These are phyloP conservation scores for Panagrolaimus sp. DNA, from an alignment of 1,140 invertebrate species.

Conservation along the genomic window DNA sequence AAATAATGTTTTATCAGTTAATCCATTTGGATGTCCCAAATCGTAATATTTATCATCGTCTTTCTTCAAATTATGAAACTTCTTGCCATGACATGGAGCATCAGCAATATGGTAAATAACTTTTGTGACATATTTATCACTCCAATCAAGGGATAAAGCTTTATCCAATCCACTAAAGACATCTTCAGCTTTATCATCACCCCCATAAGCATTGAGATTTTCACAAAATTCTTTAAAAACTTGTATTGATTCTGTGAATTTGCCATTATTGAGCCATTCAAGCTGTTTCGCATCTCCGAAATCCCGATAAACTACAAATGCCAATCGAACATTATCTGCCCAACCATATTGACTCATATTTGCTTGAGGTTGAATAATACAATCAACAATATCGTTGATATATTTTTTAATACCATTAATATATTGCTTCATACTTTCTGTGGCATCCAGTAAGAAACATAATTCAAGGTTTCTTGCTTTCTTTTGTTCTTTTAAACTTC, in stretches of 20 bases:
- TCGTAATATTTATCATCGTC: slow-evolving; percentile 5
- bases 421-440: slow-evolving; percentile 14
- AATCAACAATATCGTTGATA: slow-evolving; percentile 4
- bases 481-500: no score
- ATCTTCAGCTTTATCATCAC: slow-evolving; percentile 18
- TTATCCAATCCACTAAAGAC: slow-evolving; percentile 17
- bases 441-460: slow-evolving; percentile 17
- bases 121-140: slow-evolving; percentile 12
- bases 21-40: slow-evolving; percentile 15
- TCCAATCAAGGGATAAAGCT: slow-evolving; percentile 15
- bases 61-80: neutral
- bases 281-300: slow-evolving; percentile 6
- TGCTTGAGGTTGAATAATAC: neutral
- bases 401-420: slow-evolving; percentile 6
- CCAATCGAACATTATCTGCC: neutral
- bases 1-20: slow-evolving; percentile 17
- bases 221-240: neutral
- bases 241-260: neutral
- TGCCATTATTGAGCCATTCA: slow-evolving; percentile 6
- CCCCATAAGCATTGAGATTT: neutral
- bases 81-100: slow-evolving; percentile 17
- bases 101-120: slow-evolving; percentile 22
- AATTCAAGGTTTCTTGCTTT: no score
- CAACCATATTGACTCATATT: neutral
- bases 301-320: slow-evolving; percentile 7